These are phyloP conservation scores for Luscinia luscinia DNA, from an alignment of 2,797 vertebrate species.

Conservation along the genomic window DNA sequence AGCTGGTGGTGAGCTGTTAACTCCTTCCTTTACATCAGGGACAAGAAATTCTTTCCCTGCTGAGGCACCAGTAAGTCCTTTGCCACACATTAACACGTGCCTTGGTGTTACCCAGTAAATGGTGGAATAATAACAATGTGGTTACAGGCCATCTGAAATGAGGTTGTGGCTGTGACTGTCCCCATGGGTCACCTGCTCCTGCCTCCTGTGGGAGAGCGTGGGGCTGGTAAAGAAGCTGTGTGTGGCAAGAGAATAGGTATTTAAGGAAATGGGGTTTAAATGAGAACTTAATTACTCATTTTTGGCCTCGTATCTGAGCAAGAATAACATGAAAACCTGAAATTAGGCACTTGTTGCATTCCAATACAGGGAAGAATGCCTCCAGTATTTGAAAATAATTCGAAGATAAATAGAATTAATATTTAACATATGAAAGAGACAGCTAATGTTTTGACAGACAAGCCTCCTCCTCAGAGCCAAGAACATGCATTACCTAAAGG, in stretches of 20 bases:
- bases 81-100: not conserved
- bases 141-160: not conserved
- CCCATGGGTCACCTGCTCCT: not conserved
- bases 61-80: not conserved
- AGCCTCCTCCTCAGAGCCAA: constrained; percentile 59
- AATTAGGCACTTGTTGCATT: constrained; percentile 58
- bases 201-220: not conserved
- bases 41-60: not conserved
- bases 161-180: not conserved
- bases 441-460: constrained; percentile 66
- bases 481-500: constrained; percentile 60
- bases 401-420: constrained; percentile 69
- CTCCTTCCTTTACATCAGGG: not conserved
- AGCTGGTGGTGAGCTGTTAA: not conserved
- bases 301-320: constrained; percentile 60
- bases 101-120: not conserved
- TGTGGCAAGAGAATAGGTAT: constrained; percentile 51
- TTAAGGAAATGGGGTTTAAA: constrained; percentile 62
- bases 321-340: constrained; percentile 54
- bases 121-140: not conserved
- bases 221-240: constrained; percentile 7
- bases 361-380: constrained; percentile 61
- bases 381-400: constrained; percentile 73
- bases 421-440: constrained; percentile 61
- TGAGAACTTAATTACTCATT: constrained; percentile 44